A percentile compares a stretch with the other conserved stretches of the same genome.
Evolutionary conservation across 2,888 invertebrate species (phyloP).

Genomic region (Fissipunctia ypsillon): DNA sequence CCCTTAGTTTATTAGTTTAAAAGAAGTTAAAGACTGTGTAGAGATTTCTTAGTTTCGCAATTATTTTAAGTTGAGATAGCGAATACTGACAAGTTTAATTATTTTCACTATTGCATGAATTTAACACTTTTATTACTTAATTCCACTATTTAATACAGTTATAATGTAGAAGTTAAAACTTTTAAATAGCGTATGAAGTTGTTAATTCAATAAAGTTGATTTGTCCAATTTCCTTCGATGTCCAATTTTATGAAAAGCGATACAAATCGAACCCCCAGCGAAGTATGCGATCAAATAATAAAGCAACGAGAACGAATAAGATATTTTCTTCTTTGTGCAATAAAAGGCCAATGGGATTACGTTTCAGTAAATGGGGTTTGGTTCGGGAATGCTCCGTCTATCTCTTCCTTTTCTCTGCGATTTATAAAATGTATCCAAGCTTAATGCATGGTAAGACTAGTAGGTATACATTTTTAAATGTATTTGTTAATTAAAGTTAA

Average conservation of each 20-base stretch:
- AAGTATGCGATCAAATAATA: constrained; percentile 31
- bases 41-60: not conserved
- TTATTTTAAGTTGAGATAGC: not conserved
- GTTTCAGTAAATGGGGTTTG: constrained; percentile 22
- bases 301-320: constrained; percentile 18
- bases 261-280: not conserved
- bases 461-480: not conserved
- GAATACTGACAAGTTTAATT: not conserved
- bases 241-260: constrained; percentile 2
- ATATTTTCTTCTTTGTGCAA: constrained; percentile 21
- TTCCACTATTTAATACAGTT: not conserved
- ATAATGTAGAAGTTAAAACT: not conserved
- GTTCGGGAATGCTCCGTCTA: not conserved
- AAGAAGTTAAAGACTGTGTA: not conserved
- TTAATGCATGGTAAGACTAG: not conserved
- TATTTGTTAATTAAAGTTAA: not conserved
- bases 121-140: not conserved
- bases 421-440: constrained; percentile 2
- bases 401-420: constrained; percentile 3
- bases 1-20: not conserved
- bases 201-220: not conserved
- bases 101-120: not conserved
- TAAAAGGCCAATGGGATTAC: constrained; percentile 26
- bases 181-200: not conserved
- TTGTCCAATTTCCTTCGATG: not conserved